phyloP scores from a whole-genome alignment of 2,797 vertebrate species.

The Podarcis siculus region DNA sequence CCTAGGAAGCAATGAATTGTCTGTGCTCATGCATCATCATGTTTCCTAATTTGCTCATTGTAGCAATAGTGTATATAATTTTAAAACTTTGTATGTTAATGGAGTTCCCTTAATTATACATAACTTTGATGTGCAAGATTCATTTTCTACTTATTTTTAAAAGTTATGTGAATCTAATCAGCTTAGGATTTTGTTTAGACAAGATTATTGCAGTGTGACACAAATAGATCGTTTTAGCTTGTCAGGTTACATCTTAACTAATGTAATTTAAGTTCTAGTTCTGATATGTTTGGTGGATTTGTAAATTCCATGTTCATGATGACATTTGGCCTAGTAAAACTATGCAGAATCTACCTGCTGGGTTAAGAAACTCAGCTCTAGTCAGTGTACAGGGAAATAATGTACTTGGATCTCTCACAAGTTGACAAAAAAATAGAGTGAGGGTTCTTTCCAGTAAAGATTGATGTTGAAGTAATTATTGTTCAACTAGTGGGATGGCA shows the following conservation, averaged over 20 bases:
- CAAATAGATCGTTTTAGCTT: conserved; percentile 6
- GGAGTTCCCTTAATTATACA: not conserved
- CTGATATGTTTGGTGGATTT: conserved; percentile 9
- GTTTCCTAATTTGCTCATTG: not conserved
- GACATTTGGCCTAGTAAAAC: not conserved
- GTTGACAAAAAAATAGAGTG: not conserved
- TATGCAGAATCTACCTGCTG: not conserved
- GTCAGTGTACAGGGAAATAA: not conserved
- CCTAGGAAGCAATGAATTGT: not conserved
- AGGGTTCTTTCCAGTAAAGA: not conserved
- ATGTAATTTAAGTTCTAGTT: conserved; percentile 34
- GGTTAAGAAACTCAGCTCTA: conserved; percentile 5
- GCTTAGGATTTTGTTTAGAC: conserved; percentile 12
- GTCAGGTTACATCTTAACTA: conserved; percentile 25
- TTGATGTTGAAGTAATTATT: not conserved
- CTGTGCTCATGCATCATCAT: conserved; percentile 12
- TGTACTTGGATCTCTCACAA: not conserved
- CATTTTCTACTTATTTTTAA: conserved; percentile 3
- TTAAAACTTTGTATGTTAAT: not conserved
- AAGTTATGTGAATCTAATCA: conserved; percentile 43
- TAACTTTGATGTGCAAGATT: conserved; percentile 21
- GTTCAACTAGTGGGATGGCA: not conserved
- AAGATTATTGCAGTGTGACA: conserved; percentile 12
- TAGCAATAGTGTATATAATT: conserved; percentile 1
- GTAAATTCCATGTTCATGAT: conserved; percentile 25